Conservation (phyloP, 1,140 invertebrate species). For the Leptonema lineaticorne region DNA sequence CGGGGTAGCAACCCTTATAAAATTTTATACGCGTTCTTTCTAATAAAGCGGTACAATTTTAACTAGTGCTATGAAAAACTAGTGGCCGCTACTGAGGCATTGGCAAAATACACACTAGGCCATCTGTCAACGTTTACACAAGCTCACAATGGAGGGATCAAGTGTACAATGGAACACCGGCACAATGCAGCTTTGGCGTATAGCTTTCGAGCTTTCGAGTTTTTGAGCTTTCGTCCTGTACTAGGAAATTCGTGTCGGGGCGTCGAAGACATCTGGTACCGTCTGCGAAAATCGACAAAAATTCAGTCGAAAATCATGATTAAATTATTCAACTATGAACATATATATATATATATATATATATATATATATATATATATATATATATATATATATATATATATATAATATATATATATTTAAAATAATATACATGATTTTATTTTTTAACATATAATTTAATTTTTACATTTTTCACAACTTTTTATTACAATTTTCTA, state of each 20-base stretch:
- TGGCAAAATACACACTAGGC: constrained; percentile 37
- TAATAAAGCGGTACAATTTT: constrained; percentile 11
- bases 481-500: too few species aligned
- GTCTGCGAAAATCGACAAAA: background rate
- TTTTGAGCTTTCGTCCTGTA: background rate
- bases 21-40: background rate
- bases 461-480: too few species aligned
- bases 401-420: background rate
- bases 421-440: too few species aligned
- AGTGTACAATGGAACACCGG: constrained; percentile 33
- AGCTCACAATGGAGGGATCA: constrained; percentile 37
- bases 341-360: background rate
- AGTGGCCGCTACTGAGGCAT: constrained; percentile 17
- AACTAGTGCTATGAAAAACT: constrained; percentile 23
- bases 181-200: constrained; percentile 25
- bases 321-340: background rate
- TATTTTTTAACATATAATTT: too few species aligned
- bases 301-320: background rate
- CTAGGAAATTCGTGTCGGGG: too few species aligned
- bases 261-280: constrained; percentile 11
- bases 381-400: background rate
- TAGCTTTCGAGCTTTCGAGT: constrained; percentile 7
- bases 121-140: constrained; percentile 40
- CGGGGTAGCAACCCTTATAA: background rate
- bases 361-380: constrained; percentile 6